Percentiles rank a stretch among this genome's conserved stretches.
phyloP scores from a whole-genome alignment of 1,140 invertebrate species.

The Dufourea novaeangliae region DNA sequence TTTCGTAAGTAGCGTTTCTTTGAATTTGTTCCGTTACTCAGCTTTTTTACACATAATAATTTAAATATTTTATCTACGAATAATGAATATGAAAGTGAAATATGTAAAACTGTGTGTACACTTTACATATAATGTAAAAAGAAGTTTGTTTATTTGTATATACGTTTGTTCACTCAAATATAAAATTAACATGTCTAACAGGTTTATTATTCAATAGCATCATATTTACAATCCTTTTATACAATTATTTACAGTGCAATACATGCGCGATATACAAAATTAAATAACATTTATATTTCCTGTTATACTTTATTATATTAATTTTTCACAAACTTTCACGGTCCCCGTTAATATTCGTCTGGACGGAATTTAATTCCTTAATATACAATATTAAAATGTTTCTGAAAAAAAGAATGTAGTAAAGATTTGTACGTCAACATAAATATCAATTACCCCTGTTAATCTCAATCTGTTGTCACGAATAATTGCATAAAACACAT shows the following conservation, averaged over 20 bases:
- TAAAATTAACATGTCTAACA: constrained; percentile 4
- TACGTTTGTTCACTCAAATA: constrained; percentile 11
- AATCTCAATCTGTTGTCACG: neutral
- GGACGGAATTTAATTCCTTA: constrained; percentile 26
- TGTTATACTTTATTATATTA: neutral
- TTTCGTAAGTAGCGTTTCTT: too few species aligned
- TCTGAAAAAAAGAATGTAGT: constrained; percentile 17
- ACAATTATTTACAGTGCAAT: neutral
- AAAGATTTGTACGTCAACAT: neutral
- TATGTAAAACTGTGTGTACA: neutral
- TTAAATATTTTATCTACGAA: too few species aligned
- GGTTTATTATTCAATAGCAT: neutral
- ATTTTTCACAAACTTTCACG: neutral
- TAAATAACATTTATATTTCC: constrained; percentile 7
- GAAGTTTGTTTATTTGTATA: constrained; percentile 17
- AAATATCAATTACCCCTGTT: neutral
- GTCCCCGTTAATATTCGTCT: neutral
- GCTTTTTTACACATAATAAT: too few species aligned
- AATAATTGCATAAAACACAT: neutral
- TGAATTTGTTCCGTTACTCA: too few species aligned
- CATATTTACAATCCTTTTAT: constrained; percentile 8
- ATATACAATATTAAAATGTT: constrained; percentile 14
- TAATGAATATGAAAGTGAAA: neutral
- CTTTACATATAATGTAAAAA: neutral
- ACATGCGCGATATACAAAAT: neutral